Conservation (phyloP, 2,888 invertebrate genomes). For the Bombylius major region DNA sequence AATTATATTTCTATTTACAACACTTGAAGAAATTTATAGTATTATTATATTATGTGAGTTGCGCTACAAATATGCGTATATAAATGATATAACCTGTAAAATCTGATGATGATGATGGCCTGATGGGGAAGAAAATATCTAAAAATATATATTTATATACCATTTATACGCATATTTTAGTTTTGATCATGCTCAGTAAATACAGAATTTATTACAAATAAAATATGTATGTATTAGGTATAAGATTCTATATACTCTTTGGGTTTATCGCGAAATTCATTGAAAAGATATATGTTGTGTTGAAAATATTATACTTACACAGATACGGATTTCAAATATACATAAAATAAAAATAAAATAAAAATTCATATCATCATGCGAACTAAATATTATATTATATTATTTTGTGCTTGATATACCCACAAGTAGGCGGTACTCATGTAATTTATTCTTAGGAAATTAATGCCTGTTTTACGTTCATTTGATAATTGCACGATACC, state of each 20-base stretch:
- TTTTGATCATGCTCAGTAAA: slow-evolving; percentile 10
- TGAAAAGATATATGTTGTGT: too few relatives aligned
- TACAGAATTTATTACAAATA: too few relatives aligned
- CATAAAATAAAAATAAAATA: neutral
- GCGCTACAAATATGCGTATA: too few relatives aligned
- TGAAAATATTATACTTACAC: too few relatives aligned
- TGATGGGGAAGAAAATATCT: neutral
- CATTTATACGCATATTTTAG: slow-evolving; percentile 7
- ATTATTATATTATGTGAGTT: too few relatives aligned
- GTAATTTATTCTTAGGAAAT: slow-evolving; percentile 17
- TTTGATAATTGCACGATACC: slow-evolving; percentile 38
- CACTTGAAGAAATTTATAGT: too few relatives aligned
- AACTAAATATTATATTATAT: neutral
- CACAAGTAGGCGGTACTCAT: slow-evolving; percentile 11
- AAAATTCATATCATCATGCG: neutral
- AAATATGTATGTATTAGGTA: neutral
- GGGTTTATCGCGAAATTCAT: too few relatives aligned
- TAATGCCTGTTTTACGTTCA: slow-evolving; percentile 32
- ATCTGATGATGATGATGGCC: too few relatives aligned
- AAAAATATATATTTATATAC: neutral
- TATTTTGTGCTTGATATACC: neutral
- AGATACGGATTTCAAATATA: too few relatives aligned
- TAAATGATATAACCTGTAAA: too few relatives aligned
- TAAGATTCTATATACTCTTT: too few relatives aligned
- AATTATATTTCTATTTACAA: too few relatives aligned